Evolutionary conservation across 2,797 vertebrate genomes (phyloP), one percentile per base, ranked within the genome.

Genomic region (Hoplostethus mediterraneus): DNA sequence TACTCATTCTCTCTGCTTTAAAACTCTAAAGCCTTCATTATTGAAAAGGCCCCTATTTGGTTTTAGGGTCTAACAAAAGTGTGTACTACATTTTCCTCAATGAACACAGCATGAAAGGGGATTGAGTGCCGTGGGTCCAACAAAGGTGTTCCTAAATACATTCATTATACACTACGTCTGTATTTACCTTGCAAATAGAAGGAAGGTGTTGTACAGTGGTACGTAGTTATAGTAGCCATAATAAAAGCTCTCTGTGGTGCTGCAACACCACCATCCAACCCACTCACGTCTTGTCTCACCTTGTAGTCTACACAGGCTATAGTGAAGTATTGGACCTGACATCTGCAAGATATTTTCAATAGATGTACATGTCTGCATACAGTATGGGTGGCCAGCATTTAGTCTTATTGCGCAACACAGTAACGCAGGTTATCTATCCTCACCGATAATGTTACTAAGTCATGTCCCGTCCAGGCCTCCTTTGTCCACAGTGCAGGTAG

Each of bases 21-120:
- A 93, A 89, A 92, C 83, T 87, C 77, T 14, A 58, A 62, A 72
- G 77, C 76, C 86, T 90, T 87, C 84, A 82, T 87, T 79, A 89
- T 67, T 82, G 75, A 82, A 88, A 84, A 84, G 79, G 71, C 67
- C 81, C 81, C 48, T 82, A 59, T 87, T 87, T 82, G 69, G 75
- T 82, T 89, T 86, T 87, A 75, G 74, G 77, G 70, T 81, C 58
- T 80, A 71, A 83, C 80, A 80, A 64, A 87, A 84, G 63, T 69
- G 40, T 75, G 66, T 42, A 42, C 70, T 44, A 73, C 62, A 61
- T 89, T 84, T 86, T 71, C 73, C 57, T 73, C 44, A 45, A 60
- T 66, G 76, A 81, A 21, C 59, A 51, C 55, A 62, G 72, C 72
- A 84, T 88, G 77, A 87, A 84, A 80, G 82, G 75, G 76, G 48